Base-by-base conservation (phyloP, 2,888 invertebrate species). In the Hirudinaria manillensis region DNA sequence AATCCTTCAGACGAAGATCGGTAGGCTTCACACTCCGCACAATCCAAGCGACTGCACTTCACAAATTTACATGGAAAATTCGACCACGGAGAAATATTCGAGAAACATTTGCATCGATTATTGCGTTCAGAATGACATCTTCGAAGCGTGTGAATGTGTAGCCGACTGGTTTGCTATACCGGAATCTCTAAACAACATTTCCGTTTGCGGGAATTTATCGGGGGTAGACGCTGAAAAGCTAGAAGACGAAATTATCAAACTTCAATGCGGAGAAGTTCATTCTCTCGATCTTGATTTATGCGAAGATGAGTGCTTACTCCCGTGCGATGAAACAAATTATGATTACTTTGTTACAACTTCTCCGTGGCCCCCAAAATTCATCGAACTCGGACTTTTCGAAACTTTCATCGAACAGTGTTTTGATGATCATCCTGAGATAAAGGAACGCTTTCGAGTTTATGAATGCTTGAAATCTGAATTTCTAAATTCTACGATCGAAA, bases 291-390 rank as follows among this genome's bases (percentile, higher is more conserved):
- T 21, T 27, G 29, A 61, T 61, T 7, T 6, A 24, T 61, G 61
- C n/a, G 61, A 61, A 24, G 61, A 24, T 16, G 1, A 13, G 24
- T 61, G 61, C 29, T 29, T 61, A 29, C 13, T 61, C n/a, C 61
- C 61, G 10, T 61, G 61, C 61, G n/a, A n/a, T 29, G 61, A 61
- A 61, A 61, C 61, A 27, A 29, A 7, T 10, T 61, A 61, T n/a
- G n/a, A 24, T 27, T 10, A 29, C 13, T 27, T 10, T 10, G 24
- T 16, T 7, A n/a, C 4, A 61, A 6, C 21, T 13, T 61, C 61
- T 0, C 72, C 72, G 7, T 72, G 72, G 72, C 72, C 72, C 0
- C 72, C 55, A 7, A 32, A 32, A 27, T 72, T 34, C 13, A 56
- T 53, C 1, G 53, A 72, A 61, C 24, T 72, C 56, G 36, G 36